Conservation (phyloP, 1,140 invertebrate species). For the Neocloeon triangulifer region DNA sequence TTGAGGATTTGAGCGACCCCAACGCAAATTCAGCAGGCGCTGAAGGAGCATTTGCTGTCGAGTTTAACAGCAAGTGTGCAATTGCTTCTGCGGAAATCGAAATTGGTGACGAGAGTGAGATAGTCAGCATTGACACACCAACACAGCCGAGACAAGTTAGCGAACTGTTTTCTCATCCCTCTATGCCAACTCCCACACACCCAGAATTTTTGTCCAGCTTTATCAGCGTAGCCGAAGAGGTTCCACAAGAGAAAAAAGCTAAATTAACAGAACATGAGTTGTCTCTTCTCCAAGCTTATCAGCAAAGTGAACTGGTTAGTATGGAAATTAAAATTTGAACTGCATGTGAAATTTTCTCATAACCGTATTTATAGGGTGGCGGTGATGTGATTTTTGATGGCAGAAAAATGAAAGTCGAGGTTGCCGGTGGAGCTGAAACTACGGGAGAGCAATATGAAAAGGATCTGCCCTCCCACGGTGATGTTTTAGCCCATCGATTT, state of each 20-base stretch:
- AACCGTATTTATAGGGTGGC: too few relatives aligned
- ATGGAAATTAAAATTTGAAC: too few relatives aligned
- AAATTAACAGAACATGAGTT: conserved; percentile 27
- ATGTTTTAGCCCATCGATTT: conserved; percentile 60
- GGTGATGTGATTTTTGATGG: conserved; percentile 8
- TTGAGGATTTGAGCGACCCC: conserved; percentile 22
- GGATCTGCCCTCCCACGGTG: conserved; percentile 47
- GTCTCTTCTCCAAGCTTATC: conserved; percentile 36
- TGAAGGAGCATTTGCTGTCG: conserved; percentile 12
- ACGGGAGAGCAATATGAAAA: conserved; percentile 51
- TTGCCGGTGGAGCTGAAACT: conserved; percentile 9
- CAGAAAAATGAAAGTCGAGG: conserved; percentile 2
- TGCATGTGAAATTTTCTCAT: too few relatives aligned
- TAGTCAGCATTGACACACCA: conserved; percentile 39
- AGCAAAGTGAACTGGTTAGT: conserved; percentile 25
- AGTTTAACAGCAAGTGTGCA: conserved; percentile 27
- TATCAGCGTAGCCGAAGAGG: conserved; percentile 35
- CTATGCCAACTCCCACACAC: conserved; percentile 4
- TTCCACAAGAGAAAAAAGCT: conserved; percentile 10
- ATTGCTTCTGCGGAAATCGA: conserved; percentile 43
- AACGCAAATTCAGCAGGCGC: conserved; percentile 23
- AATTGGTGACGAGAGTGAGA: conserved; percentile 34
- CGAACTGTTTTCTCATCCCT: background rate
- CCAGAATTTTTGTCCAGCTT: conserved; percentile 27
- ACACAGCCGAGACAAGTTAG: conserved; percentile 13